Conservation (phyloP, 2,888 invertebrate species). For the Auanema sp. region DNA sequence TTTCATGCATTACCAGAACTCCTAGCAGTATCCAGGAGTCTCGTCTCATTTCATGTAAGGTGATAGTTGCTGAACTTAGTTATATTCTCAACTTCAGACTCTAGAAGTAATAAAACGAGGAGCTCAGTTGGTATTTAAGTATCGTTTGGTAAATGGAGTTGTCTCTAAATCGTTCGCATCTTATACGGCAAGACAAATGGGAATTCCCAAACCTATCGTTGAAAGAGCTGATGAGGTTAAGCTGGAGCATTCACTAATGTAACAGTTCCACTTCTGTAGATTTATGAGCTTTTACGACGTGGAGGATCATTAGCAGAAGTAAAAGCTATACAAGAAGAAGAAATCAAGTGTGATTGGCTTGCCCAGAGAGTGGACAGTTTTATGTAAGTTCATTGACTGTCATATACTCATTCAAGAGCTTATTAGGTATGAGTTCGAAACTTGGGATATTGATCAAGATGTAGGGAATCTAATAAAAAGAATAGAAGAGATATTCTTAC, state of each 20-base stretch:
- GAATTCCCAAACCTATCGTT: slow-evolving; percentile 70
- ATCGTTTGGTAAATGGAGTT: slow-evolving; percentile 70
- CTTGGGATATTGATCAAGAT: slow-evolving; percentile 10
- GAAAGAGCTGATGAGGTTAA: slow-evolving; percentile 67
- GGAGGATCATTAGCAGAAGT: neutral
- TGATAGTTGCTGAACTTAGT: too few relatives aligned
- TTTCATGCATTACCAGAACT: slow-evolving; percentile 71
- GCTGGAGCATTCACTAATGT: neutral
- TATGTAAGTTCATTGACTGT: neutral
- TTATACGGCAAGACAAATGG: slow-evolving; percentile 72
- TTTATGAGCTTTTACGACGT: neutral
- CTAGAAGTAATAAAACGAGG: slow-evolving; percentile 26
- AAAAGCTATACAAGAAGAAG: neutral
- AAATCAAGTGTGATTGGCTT: neutral
- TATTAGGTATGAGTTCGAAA: slow-evolving; percentile 10
- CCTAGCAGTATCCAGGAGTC: slow-evolving; percentile 17
- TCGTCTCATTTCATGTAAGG: slow-evolving; percentile 16
- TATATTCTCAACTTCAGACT: slow-evolving; percentile 25
- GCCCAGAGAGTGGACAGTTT: neutral
- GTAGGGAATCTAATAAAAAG: neutral
- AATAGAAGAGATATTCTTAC: slow-evolving; percentile 8
- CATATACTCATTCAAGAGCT: neutral
- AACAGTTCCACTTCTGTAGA: neutral
- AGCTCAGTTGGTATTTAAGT: slow-evolving; percentile 25
- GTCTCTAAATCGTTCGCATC: slow-evolving; percentile 74